phyloP scores from a whole-genome alignment of 2,888 invertebrate species.

The Drosophila meridionalis region DNA sequence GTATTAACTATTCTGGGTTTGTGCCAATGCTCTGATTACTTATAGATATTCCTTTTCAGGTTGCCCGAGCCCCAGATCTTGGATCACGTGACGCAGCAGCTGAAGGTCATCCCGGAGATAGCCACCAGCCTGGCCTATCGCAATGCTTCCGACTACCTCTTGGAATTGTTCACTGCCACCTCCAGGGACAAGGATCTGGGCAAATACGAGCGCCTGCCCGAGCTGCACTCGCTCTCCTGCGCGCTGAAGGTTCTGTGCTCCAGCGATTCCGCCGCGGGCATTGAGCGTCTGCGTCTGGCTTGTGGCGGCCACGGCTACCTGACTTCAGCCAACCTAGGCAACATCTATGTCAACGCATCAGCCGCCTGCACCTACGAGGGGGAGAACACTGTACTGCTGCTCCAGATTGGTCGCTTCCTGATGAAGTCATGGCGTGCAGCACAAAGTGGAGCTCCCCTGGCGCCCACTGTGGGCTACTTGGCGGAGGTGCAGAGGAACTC shows the following conservation, averaged over 20 bases:
- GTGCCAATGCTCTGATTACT: neutral
- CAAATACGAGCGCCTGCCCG: slow-evolving; percentile 91
- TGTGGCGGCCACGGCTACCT: slow-evolving; percentile 99
- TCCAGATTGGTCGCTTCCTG: slow-evolving; percentile 94
- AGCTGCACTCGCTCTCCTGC: slow-evolving; percentile 94
- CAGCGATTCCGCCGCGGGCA: slow-evolving; percentile 88
- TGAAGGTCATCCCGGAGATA: slow-evolving; percentile 94
- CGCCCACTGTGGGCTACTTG: slow-evolving; percentile 90
- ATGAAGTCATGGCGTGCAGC: slow-evolving; percentile 92
- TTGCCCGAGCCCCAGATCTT: slow-evolving; percentile 94
- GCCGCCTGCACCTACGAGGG: slow-evolving; percentile 98
- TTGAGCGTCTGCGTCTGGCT: slow-evolving; percentile 93
- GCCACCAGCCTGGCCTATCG: slow-evolving; percentile 92
- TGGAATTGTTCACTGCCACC: slow-evolving; percentile 92
- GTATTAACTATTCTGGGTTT: slow-evolving; percentile 84
- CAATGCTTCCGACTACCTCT: slow-evolving; percentile 90
- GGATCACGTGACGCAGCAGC: slow-evolving; percentile 97
- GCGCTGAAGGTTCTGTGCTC: slow-evolving; percentile 95
- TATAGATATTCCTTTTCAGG: slow-evolving; percentile 35
- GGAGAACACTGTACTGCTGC: slow-evolving; percentile 95
- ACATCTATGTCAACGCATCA: slow-evolving; percentile 91
- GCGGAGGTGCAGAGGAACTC: slow-evolving; percentile 55
- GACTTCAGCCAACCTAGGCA: slow-evolving; percentile 92
- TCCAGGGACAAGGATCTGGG: slow-evolving; percentile 91
- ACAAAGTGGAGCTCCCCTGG: slow-evolving; percentile 86